A percentile compares a stretch with the other conserved stretches of the same genome.
Evolutionary conservation across 2,113 vertebrate species (phyloP).

Genomic region (Pogona vitticeps): DNA sequence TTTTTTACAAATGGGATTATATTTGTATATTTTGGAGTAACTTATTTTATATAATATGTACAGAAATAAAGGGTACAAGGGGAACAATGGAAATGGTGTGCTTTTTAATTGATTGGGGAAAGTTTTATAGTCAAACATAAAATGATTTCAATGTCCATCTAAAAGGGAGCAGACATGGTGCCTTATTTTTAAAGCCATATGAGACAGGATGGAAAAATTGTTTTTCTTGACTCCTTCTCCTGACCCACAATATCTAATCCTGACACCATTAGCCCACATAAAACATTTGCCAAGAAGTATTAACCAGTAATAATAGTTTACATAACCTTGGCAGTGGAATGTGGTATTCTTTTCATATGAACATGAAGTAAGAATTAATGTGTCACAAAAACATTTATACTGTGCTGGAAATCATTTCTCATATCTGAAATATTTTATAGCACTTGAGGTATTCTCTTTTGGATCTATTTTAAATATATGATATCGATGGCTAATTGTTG

Average conservation of each 20-base stretch:
- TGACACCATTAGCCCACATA: too few relatives aligned
- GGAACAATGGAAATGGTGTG: slow-evolving; percentile 40
- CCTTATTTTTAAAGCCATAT: background rate
- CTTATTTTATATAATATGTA: slow-evolving; percentile 80
- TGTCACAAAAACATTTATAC: background rate
- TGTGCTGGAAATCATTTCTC: background rate
- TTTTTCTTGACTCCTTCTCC: background rate
- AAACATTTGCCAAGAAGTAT: background rate
- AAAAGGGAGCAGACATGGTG: background rate
- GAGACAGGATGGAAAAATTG: background rate
- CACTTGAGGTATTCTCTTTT: background rate
- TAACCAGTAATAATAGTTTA: background rate
- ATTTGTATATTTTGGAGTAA: slow-evolving; percentile 78
- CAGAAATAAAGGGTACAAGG: slow-evolving; percentile 80
- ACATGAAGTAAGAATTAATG: background rate
- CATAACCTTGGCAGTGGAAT: background rate
- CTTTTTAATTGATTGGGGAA: background rate
- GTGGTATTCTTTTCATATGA: background rate
- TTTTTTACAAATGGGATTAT: slow-evolving; percentile 67
- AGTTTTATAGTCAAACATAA: background rate
- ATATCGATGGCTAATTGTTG: background rate
- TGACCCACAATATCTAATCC: background rate
- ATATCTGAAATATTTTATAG: background rate
- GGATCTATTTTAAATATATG: background rate
- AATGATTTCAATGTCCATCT: background rate